Conservation (phyloP, 2,888 invertebrate genomes). For the Acanthosepion esculentum region DNA sequence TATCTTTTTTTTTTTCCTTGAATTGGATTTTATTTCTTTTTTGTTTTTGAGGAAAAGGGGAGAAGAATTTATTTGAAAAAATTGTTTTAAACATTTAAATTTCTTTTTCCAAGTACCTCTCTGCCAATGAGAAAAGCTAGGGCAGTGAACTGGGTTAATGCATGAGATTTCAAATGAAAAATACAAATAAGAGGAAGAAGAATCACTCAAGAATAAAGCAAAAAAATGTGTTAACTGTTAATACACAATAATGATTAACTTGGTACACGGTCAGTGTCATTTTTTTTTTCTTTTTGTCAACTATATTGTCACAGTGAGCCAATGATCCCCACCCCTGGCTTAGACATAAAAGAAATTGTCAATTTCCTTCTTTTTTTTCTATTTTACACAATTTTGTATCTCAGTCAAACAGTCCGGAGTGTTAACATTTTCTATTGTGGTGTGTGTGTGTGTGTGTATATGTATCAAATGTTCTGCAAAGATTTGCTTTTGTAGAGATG, state of each 20-base stretch:
- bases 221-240: background rate
- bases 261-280: background rate
- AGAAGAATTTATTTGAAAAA: background rate
- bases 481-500: too few relatives aligned
- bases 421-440: background rate
- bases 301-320: background rate
- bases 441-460: background rate
- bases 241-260: conserved; percentile 38
- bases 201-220: background rate
- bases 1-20: background rate
- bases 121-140: conserved; percentile 33
- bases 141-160: conserved; percentile 12
- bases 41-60: background rate
- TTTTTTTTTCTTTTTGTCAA: background rate
- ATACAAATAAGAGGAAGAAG: background rate
- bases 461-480: background rate
- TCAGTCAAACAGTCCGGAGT: conserved; percentile 1
- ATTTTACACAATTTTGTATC: background rate
- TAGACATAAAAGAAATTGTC: background rate
- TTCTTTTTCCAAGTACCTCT: background rate
- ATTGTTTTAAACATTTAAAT: conserved; percentile 25
- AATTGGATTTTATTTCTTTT: background rate
- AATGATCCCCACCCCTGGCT: background rate
- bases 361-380: background rate
- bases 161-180: background rate